These are phyloP conservation scores for Choloepus hoffmanni DNA, from an alignment of 2,113 vertebrate species.

Conservation along the genomic window DNA sequence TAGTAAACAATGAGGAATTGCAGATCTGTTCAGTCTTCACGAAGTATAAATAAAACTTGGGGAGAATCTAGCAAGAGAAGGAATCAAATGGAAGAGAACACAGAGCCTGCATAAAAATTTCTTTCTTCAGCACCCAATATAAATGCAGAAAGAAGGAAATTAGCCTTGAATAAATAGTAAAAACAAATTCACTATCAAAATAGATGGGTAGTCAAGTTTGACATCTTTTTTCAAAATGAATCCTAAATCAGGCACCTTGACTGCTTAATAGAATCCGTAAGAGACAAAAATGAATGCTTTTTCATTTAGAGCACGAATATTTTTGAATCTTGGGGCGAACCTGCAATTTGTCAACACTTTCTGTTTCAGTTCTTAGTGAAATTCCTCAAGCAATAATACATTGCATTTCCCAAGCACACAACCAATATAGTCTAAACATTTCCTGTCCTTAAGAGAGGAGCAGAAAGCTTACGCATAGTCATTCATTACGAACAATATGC, in stretches of 20 bases:
- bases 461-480: not conserved
- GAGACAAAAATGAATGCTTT: slow-evolving; percentile 38
- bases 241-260: not conserved
- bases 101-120: not conserved
- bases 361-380: not conserved
- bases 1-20: slow-evolving; percentile 49
- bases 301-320: slow-evolving; percentile 7
- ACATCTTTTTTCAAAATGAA: slow-evolving; percentile 29
- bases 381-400: not conserved
- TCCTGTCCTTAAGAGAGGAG: not conserved
- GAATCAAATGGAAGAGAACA: not conserved
- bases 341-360: not conserved
- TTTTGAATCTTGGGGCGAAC: not conserved
- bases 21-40: slow-evolving; percentile 32
- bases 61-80: not conserved
- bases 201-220: not conserved
- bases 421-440: not conserved
- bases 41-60: slow-evolving; percentile 58
- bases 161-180: not conserved
- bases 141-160: not conserved
- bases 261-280: not conserved
- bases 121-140: not conserved
- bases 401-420: not conserved
- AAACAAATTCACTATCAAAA: slow-evolving; percentile 19
- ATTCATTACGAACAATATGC: not conserved